Evolutionary conservation across 2,797 vertebrate species (phyloP).

Genomic region (Labroides dimidiatus): DNA sequence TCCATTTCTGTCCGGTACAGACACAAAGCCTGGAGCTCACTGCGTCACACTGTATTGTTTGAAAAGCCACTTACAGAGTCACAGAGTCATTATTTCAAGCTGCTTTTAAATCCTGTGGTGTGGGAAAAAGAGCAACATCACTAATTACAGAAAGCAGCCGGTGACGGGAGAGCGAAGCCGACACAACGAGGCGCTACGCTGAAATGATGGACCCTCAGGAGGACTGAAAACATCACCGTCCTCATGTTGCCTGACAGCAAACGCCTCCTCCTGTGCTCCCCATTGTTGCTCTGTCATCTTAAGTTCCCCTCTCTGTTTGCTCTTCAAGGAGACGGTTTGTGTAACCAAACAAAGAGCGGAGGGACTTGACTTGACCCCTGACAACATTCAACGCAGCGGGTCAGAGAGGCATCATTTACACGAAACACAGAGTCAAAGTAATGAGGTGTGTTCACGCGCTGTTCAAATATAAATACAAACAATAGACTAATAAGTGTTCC

Average conservation of each 20-base stretch:
- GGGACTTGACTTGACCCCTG: slow-evolving; percentile 52
- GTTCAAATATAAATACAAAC: not conserved
- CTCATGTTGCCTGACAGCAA: slow-evolving; percentile 37
- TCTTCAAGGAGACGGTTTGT: slow-evolving; percentile 33
- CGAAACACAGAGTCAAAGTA: slow-evolving; percentile 11
- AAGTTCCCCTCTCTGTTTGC: slow-evolving; percentile 52
- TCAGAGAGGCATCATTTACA: slow-evolving; percentile 27
- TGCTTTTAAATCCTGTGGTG: slow-evolving; percentile 34
- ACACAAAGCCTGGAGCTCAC: not conserved
- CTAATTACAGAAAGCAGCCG: slow-evolving; percentile 48
- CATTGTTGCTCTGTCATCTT: slow-evolving; percentile 54
- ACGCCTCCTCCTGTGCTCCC: slow-evolving; percentile 30
- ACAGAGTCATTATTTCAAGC: slow-evolving; percentile 32
- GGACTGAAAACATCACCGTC: slow-evolving; percentile 42
- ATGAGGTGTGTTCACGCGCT: not conserved
- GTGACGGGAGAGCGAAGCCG: slow-evolving; percentile 32
- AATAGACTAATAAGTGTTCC: no score
- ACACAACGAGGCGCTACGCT: slow-evolving; percentile 39
- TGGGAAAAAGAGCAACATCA: slow-evolving; percentile 45
- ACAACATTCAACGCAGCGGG: slow-evolving; percentile 3
- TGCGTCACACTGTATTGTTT: slow-evolving; percentile 27
- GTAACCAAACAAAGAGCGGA: slow-evolving; percentile 2
- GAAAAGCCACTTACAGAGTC: slow-evolving; percentile 21
- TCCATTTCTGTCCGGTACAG: slow-evolving; percentile 6
- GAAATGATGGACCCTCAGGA: slow-evolving; percentile 33